phyloP scores from a whole-genome alignment of 1,140 invertebrate species.

The Cydia splendana region DNA sequence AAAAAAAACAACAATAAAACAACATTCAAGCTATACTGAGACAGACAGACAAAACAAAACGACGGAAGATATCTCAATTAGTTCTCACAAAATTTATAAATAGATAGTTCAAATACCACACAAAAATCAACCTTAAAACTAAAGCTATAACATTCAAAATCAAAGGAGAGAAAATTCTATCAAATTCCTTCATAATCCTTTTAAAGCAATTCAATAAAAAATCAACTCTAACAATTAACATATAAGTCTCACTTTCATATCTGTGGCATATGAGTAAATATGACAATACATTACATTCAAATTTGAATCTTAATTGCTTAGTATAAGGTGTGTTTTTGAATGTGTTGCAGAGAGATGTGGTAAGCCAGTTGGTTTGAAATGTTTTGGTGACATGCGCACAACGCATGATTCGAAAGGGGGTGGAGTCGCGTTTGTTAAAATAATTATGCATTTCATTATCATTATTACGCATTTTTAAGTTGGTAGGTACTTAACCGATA shows the following conservation, averaged over 20 bases:
- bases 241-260: constrained; percentile 40
- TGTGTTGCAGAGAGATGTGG: constrained; percentile 40
- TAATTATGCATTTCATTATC: constrained; percentile 13
- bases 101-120: constrained; percentile 42
- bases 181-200: constrained; percentile 42
- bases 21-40: constrained; percentile 43
- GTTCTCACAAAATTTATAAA: constrained; percentile 53
- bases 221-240: constrained; percentile 32
- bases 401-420: constrained; percentile 39
- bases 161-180: not conserved
- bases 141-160: constrained; percentile 35
- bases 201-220: constrained; percentile 34
- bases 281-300: constrained; percentile 45
- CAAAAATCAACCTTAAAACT: constrained; percentile 42
- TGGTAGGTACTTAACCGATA: too few species aligned
- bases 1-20: constrained; percentile 53
- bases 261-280: constrained; percentile 31
- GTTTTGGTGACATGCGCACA: constrained; percentile 71
- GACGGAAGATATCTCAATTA: constrained; percentile 69
- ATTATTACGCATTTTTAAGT: too few species aligned
- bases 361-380: constrained; percentile 56
- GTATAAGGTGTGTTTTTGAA: constrained; percentile 39
- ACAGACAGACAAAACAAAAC: constrained; percentile 59
- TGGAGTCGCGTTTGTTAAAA: constrained; percentile 43
- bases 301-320: constrained; percentile 46